Percentiles rank a stretch among this genome's conserved stretches.
These are phyloP conservation scores for Oncorhynchus masou DNA, from an alignment of 2,113 vertebrate species.

Conservation along the genomic window DNA sequence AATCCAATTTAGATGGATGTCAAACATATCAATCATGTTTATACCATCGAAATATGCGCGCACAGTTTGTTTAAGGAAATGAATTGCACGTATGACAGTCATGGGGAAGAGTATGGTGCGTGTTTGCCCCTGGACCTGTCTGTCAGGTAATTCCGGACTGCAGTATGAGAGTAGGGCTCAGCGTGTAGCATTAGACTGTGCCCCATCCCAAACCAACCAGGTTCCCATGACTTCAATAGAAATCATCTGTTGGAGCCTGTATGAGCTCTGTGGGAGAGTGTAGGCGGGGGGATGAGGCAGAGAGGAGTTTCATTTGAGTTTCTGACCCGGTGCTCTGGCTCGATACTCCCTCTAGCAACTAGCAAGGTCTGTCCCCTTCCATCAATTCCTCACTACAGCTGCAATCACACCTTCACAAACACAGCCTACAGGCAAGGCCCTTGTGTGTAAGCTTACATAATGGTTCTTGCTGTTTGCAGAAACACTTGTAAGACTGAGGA, in stretches of 20 bases:
- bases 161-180: neutral
- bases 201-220: constrained; percentile 19
- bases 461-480: too few species aligned
- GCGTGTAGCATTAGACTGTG: neutral
- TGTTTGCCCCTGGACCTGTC: constrained; percentile 29
- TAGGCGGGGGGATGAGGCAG: neutral
- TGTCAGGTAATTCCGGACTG: constrained; percentile 48
- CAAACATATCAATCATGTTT: too few species aligned
- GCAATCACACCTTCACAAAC: neutral
- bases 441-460: neutral
- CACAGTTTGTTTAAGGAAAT: too few species aligned
- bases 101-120: too few species aligned
- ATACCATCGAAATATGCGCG: too few species aligned
- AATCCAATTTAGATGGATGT: too few species aligned
- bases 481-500: neutral
- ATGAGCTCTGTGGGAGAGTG: neutral
- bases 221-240: too few species aligned
- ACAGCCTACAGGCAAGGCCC: neutral
- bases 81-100: too few species aligned
- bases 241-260: neutral
- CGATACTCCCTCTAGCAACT: neutral
- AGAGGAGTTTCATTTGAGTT: neutral
- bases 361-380: neutral
- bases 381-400: neutral
- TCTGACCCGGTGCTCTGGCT: neutral